Conservation (phyloP, 2,113 vertebrate species). For the Gila orcuttii region DNA sequence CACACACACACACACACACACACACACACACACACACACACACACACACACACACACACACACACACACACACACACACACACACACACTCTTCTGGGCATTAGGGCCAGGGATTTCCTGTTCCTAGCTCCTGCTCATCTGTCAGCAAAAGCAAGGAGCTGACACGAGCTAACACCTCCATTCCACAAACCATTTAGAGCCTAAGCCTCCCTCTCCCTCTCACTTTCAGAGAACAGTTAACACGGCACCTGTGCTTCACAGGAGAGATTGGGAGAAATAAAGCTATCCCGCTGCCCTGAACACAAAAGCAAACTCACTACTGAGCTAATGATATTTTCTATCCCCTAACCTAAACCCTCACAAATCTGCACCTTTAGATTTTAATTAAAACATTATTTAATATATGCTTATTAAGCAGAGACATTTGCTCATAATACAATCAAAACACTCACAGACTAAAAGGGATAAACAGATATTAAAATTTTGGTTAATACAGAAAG, state of each 20-base stretch:
- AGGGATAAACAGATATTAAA: too few relatives aligned
- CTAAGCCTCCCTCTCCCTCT: slow-evolving; percentile 68
- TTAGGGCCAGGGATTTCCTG: slow-evolving; percentile 59
- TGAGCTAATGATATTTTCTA: not conserved
- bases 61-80: slow-evolving; percentile 49
- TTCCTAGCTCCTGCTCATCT: slow-evolving; percentile 67
- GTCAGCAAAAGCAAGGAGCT: slow-evolving; percentile 66
- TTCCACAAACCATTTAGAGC: slow-evolving; percentile 77
- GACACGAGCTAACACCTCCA: slow-evolving; percentile 72
- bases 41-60: slow-evolving; percentile 51
- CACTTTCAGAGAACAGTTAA: slow-evolving; percentile 56
- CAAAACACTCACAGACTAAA: not conserved
- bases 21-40: slow-evolving; percentile 47
- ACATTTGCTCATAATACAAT: not conserved
- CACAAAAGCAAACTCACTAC: not conserved
- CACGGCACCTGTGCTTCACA: slow-evolving; percentile 60
- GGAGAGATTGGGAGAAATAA: slow-evolving; percentile 70
- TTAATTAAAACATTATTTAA: not conserved
- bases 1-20: slow-evolving; percentile 46
- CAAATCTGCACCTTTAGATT: not conserved
- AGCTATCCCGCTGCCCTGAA: slow-evolving; percentile 49
- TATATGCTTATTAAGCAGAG: not conserved
- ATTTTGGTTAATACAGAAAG: too few relatives aligned
- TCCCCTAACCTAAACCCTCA: not conserved
- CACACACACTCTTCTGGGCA: slow-evolving; percentile 46